Evolutionary conservation across 2,888 invertebrate genomes (phyloP), one percentile per base, ranked within the genome.

Genomic region (Omphaloscelis lunosa): DNA sequence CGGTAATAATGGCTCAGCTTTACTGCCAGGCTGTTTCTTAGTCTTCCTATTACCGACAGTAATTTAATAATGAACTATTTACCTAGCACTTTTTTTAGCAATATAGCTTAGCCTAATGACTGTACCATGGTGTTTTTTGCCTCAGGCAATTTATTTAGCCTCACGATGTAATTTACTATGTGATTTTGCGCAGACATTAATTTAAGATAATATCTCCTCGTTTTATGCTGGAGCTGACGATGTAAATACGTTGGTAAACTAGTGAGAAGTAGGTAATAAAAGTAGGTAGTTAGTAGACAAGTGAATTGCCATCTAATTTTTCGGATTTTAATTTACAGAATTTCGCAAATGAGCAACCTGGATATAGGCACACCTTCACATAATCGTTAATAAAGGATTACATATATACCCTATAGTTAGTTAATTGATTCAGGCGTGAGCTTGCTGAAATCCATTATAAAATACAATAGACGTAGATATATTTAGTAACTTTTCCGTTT

Each of bases 161-260:
- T 59, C 72, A 71, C 61, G 72, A 79, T 71, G 76, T 84, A 77
- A 86, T 79, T 84, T 81, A 78, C 70, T 83, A 58, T 75, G 72
- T 81, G 81, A 81, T 84, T 85, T 86, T 81, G 74, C 59, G 63
- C 81, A 82, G 84, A 81, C 84, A 75, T 78, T 75, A 79, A 75
- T 84, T 82, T 78, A 39, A 75, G 75, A 84, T 75, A 75, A 78
- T 84, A 84, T 78, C 77, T 81, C 62, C 29, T 56, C 56, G 72
- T 71, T 69, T 81, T 59, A 76, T 84, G 68, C 34, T 70, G 51
- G 59, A 59, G 53, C 76, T 67, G 67, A 74, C 70, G 53, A 62
- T 66, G 61, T 74, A 20, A 80, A 67, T 69, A 51, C 45, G 56
- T 78, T 51, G 59, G 51, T 66, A 27, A 69, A 74, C 41, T 51